Conservation (phyloP, 2,113 vertebrate species). For the Dipodomys merriami region DNA sequence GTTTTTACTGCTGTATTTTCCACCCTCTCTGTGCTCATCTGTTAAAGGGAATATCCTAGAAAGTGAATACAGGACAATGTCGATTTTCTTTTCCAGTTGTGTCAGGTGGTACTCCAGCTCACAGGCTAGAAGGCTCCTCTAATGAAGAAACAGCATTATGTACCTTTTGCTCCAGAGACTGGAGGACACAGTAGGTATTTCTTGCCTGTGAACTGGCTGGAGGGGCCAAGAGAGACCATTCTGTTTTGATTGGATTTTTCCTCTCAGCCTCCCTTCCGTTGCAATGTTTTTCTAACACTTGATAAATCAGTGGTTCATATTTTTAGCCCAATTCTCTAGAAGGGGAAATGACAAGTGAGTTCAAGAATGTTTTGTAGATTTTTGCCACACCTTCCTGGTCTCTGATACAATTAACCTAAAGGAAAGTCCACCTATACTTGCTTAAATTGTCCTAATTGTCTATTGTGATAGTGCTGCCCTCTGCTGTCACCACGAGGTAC, state of each 20-base stretch:
- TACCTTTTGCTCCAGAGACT: not conserved
- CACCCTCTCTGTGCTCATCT: not conserved
- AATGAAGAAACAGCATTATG: not conserved
- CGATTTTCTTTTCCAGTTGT: not conserved
- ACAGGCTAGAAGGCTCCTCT: not conserved
- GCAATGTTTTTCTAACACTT: not conserved
- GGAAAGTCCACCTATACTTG: not conserved
- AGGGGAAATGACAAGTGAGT: not conserved
- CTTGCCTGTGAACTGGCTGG: not conserved
- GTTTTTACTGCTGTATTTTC: not conserved
- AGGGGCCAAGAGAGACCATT: not conserved
- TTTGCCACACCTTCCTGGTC: no score
- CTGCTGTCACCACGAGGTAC: constrained; percentile 46
- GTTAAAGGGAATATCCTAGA: not conserved
- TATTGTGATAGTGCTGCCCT: constrained; percentile 55
- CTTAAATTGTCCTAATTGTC: not conserved
- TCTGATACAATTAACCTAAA: not conserved
- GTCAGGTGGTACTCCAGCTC: constrained; percentile 24
- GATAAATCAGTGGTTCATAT: constrained; percentile 22
- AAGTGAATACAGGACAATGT: not conserved
- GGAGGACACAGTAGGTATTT: not conserved
- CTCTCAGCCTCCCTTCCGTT: not conserved
- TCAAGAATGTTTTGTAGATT: constrained; percentile 11
- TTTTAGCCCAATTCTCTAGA: not conserved
- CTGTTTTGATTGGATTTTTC: not conserved